These are phyloP conservation scores for Coenonympha glycerion DNA, from an alignment of 2,888 invertebrate genomes.

Conservation along the genomic window DNA sequence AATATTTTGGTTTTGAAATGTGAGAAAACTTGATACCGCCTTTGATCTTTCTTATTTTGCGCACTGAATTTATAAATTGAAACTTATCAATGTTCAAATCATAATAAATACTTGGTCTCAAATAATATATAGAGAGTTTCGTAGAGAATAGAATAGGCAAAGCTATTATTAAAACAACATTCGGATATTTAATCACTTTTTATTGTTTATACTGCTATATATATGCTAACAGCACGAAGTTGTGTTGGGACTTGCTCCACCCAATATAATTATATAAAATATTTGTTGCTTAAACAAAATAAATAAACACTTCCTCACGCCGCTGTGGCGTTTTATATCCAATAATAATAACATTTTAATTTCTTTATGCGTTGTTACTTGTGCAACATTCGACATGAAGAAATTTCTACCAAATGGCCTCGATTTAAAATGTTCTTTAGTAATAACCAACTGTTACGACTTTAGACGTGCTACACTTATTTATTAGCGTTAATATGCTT, in stretches of 20 bases:
- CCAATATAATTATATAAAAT: slow-evolving; percentile 62
- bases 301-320: slow-evolving; percentile 70
- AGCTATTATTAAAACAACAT: slow-evolving; percentile 15
- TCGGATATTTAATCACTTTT: slow-evolving; percentile 34
- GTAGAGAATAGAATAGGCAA: neutral
- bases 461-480: neutral
- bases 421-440: slow-evolving; percentile 59
- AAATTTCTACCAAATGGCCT: slow-evolving; percentile 67
- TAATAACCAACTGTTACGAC: slow-evolving; percentile 28
- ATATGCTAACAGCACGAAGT: slow-evolving; percentile 67
- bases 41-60: too few relatives aligned
- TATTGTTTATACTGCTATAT: slow-evolving; percentile 67
- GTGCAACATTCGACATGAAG: slow-evolving; percentile 65
- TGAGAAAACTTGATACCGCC: too few relatives aligned
- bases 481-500: neutral
- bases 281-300: slow-evolving; percentile 73
- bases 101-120: too few relatives aligned
- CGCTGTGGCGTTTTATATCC: slow-evolving; percentile 51
- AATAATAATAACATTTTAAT: slow-evolving; percentile 44
- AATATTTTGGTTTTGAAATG: too few relatives aligned
- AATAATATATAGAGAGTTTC: too few relatives aligned
- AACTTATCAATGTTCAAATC: too few relatives aligned
- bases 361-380: slow-evolving; percentile 66
- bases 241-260: slow-evolving; percentile 58
- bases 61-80: too few relatives aligned